phyloP scores from a whole-genome alignment of 2,797 vertebrate genomes.

The Saxicola maurus region DNA sequence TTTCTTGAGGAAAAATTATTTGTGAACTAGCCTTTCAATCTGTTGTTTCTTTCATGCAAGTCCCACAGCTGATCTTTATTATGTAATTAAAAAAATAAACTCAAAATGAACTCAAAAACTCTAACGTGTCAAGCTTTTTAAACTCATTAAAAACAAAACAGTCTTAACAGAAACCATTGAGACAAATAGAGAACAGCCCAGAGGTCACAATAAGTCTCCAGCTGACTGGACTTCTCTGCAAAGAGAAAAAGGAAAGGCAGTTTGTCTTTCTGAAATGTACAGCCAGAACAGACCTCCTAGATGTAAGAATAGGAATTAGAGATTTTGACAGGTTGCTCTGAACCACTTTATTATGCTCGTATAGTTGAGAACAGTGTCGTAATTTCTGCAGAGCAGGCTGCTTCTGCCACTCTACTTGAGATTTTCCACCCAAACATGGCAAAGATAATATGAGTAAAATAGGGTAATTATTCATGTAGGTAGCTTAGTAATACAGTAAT shows the following conservation, averaged over 20 bases:
- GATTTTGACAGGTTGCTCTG: conserved; percentile 5
- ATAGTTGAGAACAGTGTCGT: not conserved
- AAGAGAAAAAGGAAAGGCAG: not conserved
- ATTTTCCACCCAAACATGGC: conserved; percentile 31
- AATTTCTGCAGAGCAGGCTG: not conserved
- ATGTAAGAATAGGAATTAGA: not conserved
- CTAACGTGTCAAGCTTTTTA: not conserved
- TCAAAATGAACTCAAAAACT: not conserved
- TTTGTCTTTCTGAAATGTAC: not conserved
- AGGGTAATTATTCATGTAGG: not conserved
- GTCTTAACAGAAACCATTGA: not conserved
- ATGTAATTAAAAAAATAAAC: not conserved
- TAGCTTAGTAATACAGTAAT: not conserved
- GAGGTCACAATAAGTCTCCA: not conserved
- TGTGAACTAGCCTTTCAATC: not conserved
- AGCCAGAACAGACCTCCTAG: not conserved
- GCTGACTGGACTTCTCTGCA: not conserved
- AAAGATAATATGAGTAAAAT: conserved; percentile 17
- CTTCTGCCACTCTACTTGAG: not conserved
- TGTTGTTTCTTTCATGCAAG: not conserved
- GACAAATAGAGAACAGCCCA: not conserved
- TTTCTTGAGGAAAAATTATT: not conserved
- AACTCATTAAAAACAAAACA: not conserved
- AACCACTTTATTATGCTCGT: not conserved
- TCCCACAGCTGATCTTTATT: not conserved